Percentiles rank a stretch among this genome's conserved stretches.
These are phyloP conservation scores for Nomada hirtipes DNA, from an alignment of 2,888 invertebrate genomes.

Conservation along the genomic window DNA sequence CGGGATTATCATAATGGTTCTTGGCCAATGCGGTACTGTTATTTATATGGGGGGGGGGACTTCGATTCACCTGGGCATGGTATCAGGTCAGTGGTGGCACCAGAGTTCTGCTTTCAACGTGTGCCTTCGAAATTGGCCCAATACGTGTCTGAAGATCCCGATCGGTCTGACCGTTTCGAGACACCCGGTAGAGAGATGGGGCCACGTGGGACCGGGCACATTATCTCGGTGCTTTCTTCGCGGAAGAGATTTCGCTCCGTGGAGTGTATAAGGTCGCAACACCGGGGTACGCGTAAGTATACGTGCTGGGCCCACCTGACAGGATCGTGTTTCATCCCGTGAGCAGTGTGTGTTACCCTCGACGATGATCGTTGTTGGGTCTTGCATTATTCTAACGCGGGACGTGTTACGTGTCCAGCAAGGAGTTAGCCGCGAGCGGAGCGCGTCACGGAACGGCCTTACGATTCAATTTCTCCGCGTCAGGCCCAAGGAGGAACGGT, in stretches of 20 bases:
- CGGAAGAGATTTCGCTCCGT: slow-evolving; percentile 56
- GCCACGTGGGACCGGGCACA: slow-evolving; percentile 7
- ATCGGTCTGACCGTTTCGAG: background rate
- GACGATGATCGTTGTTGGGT: slow-evolving; percentile 41
- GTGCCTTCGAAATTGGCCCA: too few species aligned
- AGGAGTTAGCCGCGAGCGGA: slow-evolving; percentile 29
- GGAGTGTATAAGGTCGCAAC: slow-evolving; percentile 58
- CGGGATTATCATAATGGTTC: background rate
- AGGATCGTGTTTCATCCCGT: slow-evolving; percentile 60
- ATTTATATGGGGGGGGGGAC: too few species aligned
- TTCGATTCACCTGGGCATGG: too few species aligned
- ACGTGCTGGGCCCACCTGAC: slow-evolving; percentile 56
- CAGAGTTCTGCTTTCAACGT: too few species aligned
- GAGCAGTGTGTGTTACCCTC: slow-evolving; percentile 39
- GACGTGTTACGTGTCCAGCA: slow-evolving; percentile 47
- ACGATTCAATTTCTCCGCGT: slow-evolving; percentile 53
- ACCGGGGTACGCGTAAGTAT: slow-evolving; percentile 36
- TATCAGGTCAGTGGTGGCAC: too few species aligned
- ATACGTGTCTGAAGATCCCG: too few species aligned
- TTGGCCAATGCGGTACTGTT: too few species aligned
- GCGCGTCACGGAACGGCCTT: slow-evolving; percentile 46
- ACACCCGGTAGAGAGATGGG: slow-evolving; percentile 38
- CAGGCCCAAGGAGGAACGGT: slow-evolving; percentile 7
- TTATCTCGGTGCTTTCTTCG: slow-evolving; percentile 60
- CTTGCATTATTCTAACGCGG: slow-evolving; percentile 44